These are phyloP conservation scores for Tenthredo notha DNA, from an alignment of 2,888 invertebrate genomes.

Conservation along the genomic window DNA sequence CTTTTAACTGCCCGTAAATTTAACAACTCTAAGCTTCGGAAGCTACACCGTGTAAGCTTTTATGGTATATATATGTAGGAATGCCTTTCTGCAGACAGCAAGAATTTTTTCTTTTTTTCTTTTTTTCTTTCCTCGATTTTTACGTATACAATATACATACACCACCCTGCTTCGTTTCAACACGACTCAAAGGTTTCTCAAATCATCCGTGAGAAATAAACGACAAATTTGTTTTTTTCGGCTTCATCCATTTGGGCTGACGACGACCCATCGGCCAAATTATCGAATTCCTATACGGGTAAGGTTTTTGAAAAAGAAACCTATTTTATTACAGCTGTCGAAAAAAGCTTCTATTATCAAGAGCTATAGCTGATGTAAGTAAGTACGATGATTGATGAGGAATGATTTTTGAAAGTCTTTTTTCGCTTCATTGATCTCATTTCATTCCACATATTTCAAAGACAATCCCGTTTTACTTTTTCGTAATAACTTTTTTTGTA, in stretches of 20 bases:
- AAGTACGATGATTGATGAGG: not conserved
- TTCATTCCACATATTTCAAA: too few relatives aligned
- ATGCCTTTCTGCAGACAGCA: not conserved
- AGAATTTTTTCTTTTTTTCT: not conserved
- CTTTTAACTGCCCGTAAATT: constrained; percentile 35
- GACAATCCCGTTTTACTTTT: too few relatives aligned
- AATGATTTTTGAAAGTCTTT: too few relatives aligned
- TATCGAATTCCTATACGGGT: constrained; percentile 1
- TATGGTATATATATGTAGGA: not conserved
- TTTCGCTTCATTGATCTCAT: too few relatives aligned
- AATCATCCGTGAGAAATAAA: constrained; percentile 31
- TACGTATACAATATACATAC: not conserved
- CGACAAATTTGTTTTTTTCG: not conserved
- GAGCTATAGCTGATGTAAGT: not conserved
- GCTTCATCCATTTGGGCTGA: not conserved
- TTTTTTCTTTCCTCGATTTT: not conserved
- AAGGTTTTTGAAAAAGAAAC: not conserved
- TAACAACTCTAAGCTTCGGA: constrained; percentile 37
- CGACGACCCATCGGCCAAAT: constrained; percentile 1
- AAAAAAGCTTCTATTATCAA: not conserved
- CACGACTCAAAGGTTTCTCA: not conserved
- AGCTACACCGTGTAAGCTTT: not conserved
- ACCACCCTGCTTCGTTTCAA: not conserved
- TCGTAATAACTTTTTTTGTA: too few relatives aligned
- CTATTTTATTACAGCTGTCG: not conserved